Evolutionary conservation across 2,797 vertebrate species (phyloP).

Genomic region (Acanthiza pusilla): DNA sequence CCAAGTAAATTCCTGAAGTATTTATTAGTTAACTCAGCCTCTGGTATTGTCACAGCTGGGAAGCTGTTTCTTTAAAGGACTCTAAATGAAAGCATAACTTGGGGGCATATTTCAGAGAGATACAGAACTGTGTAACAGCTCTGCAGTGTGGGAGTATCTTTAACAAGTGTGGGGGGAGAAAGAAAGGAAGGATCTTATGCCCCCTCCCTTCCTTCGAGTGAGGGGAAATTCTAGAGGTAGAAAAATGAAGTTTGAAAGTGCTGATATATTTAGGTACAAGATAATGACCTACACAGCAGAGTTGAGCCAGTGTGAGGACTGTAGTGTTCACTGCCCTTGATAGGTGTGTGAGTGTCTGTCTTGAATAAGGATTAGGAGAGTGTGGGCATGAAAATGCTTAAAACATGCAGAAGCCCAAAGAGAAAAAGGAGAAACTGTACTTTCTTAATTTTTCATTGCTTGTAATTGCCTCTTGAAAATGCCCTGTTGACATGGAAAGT

Average conservation of each 20-base stretch:
- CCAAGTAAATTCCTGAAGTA: constrained; percentile 14
- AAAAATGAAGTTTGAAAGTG: neutral
- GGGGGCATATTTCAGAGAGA: neutral
- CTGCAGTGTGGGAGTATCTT: neutral
- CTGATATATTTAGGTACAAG: neutral
- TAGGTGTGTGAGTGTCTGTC: neutral
- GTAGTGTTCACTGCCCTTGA: neutral
- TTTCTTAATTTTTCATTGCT: neutral
- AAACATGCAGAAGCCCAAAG: neutral
- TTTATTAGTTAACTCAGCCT: constrained; percentile 38
- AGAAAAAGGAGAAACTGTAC: neutral
- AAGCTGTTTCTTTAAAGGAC: constrained; percentile 21
- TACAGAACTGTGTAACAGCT: neutral
- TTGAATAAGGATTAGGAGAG: neutral
- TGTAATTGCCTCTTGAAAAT: neutral
- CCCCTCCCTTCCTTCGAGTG: neutral
- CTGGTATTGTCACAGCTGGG: neutral
- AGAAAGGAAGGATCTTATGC: neutral
- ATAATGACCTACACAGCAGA: neutral
- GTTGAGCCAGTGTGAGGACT: neutral
- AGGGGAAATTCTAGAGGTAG: neutral
- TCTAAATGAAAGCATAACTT: constrained; percentile 15
- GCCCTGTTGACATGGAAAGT: neutral
- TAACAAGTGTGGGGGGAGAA: neutral
- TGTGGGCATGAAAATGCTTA: neutral